phyloP scores from a whole-genome alignment of 2,797 vertebrate genomes.

The Melanogrammus aeglefinus region DNA sequence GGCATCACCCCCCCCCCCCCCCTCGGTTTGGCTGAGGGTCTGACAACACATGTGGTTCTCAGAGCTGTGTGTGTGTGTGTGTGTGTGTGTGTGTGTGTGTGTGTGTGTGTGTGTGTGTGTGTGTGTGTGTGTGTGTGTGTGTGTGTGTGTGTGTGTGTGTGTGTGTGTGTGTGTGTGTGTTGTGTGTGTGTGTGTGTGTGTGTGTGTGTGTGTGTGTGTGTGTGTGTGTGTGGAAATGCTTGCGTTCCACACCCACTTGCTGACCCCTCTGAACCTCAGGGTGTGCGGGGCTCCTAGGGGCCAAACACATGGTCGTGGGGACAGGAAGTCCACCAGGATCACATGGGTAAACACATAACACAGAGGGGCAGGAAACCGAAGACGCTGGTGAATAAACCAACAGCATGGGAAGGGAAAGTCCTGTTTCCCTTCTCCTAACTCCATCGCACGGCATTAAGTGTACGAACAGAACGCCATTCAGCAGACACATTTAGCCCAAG shows the following conservation, averaged over 20 bases:
- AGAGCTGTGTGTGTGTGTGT: constrained; percentile 32
- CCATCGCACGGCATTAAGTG: not conserved
- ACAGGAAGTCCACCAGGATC: constrained; percentile 53
- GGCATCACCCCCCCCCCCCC: constrained; percentile 42
- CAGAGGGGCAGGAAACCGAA: constrained; percentile 25
- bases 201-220: no score
- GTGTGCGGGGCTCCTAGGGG: constrained; percentile 16
- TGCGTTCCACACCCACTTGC: constrained; percentile 65
- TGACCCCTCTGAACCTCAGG: constrained; percentile 60
- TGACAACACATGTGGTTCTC: constrained; percentile 51
- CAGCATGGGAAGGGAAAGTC: constrained; percentile 32
- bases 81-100: constrained; percentile 44
- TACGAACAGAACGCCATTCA: no score
- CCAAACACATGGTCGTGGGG: constrained; percentile 48
- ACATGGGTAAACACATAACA: constrained; percentile 36
- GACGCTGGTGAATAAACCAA: constrained; percentile 41
- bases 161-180: not conserved
- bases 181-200: constrained; percentile 44
- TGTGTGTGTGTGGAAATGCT: constrained; percentile 50
- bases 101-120: constrained; percentile 46
- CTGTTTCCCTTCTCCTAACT: constrained; percentile 31
- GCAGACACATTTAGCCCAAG: no score
- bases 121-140: constrained; percentile 43
- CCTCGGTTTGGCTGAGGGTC: constrained; percentile 19
- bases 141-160: constrained; percentile 6